These are phyloP conservation scores for Ploceus nigricollis DNA, from an alignment of 2,113 vertebrate species.

Conservation along the genomic window DNA sequence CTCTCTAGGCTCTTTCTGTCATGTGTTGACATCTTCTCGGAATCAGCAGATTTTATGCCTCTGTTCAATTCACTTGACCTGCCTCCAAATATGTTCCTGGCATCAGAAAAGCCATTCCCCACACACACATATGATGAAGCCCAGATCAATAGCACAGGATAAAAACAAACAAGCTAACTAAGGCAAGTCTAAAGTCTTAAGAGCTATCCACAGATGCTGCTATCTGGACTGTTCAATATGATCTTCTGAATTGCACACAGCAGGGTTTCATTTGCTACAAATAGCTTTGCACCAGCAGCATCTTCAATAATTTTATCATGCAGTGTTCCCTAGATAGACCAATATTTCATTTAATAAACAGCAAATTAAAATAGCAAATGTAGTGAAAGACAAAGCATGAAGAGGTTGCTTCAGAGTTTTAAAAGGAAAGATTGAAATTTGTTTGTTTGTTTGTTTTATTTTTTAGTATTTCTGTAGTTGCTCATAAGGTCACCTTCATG, in stretches of 20 bases:
- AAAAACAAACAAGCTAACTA: slow-evolving; percentile 59
- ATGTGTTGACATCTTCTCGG: slow-evolving; percentile 45
- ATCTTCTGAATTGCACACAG: slow-evolving; percentile 68
- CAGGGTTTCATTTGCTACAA: slow-evolving; percentile 73
- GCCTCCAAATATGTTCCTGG: slow-evolving; percentile 31
- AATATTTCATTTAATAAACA: slow-evolving; percentile 71
- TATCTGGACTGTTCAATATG: slow-evolving; percentile 62
- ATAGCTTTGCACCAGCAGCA: slow-evolving; percentile 66
- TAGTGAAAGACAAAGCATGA: slow-evolving; percentile 22
- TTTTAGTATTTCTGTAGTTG: slow-evolving; percentile 47
- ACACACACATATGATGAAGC: slow-evolving; percentile 52
- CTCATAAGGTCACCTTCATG: slow-evolving; percentile 80
- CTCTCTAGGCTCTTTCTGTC: slow-evolving; percentile 36
- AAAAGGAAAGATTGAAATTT: slow-evolving; percentile 30
- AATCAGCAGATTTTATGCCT: slow-evolving; percentile 62
- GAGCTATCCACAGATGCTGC: slow-evolving; percentile 56
- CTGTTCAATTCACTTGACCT: slow-evolving; percentile 54
- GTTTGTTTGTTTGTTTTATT: background rate
- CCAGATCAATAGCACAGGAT: slow-evolving; percentile 61
- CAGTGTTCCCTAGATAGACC: slow-evolving; percentile 45
- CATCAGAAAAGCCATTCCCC: slow-evolving; percentile 57
- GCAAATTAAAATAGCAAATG: slow-evolving; percentile 67
- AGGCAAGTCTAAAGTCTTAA: slow-evolving; percentile 52
- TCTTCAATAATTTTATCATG: slow-evolving; percentile 69
- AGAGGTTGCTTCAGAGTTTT: slow-evolving; percentile 49